Percentiles rank a stretch among this genome's conserved stretches.
These are phyloP conservation scores for Cantharis nigra DNA, from an alignment of 2,888 invertebrate species.

Conservation along the genomic window DNA sequence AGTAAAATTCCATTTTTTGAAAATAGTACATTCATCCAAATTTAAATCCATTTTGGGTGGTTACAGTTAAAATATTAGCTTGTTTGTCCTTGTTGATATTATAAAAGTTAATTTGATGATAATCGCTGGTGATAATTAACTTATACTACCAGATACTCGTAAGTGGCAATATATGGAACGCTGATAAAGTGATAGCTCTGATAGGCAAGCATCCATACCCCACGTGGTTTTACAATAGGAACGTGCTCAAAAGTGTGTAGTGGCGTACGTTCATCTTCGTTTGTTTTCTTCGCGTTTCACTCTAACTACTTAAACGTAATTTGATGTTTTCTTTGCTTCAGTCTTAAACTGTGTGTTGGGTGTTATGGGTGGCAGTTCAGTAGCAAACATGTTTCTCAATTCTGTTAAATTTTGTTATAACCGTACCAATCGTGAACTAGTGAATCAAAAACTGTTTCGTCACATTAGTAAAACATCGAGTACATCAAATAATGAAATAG, in stretches of 20 bases:
- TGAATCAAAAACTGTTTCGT: constrained; percentile 23
- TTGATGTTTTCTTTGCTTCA: constrained; percentile 34
- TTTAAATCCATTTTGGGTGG: not conserved
- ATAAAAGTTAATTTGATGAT: not conserved
- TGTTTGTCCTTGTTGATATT: not conserved
- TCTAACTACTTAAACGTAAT: constrained; percentile 43
- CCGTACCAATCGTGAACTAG: constrained; percentile 42
- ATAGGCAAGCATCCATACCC: constrained; percentile 20
- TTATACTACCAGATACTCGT: not conserved
- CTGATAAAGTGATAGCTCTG: not conserved
- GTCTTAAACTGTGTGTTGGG: constrained; percentile 10
- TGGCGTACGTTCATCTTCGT: constrained; percentile 19
- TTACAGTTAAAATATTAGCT: not conserved
- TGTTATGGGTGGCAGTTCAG: not conserved
- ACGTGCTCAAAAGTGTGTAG: constrained; percentile 3
- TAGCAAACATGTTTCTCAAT: constrained; percentile 17
- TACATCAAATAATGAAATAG: constrained; percentile 64
- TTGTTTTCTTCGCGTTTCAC: constrained; percentile 50
- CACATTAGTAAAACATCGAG: constrained; percentile 66
- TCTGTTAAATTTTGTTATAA: constrained; percentile 17
- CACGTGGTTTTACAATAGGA: constrained; percentile 27
- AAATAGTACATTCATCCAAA: not conserved
- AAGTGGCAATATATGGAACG: not conserved
- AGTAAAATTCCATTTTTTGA: not conserved
- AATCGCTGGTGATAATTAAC: not conserved